Conservation (phyloP, 2,888 invertebrate species). For the Eurytoma adleriae region DNA sequence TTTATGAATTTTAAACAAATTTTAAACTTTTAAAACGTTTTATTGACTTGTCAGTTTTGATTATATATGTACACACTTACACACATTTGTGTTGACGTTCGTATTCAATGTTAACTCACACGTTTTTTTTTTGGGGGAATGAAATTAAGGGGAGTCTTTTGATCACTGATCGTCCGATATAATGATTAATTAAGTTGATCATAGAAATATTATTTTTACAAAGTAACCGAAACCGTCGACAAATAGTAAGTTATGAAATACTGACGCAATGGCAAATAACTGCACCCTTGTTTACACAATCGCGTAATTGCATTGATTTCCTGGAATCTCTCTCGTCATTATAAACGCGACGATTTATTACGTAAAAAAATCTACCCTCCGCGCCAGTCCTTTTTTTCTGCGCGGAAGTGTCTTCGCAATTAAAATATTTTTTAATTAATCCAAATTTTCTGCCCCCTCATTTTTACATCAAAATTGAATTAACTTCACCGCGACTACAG, state of each 20-base stretch:
- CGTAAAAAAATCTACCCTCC: neutral
- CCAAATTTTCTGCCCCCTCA: neutral
- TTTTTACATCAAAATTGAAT: neutral
- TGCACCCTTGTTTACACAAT: constrained; percentile 15
- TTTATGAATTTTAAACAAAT: no score
- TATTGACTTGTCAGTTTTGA: constrained; percentile 43
- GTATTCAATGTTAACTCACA: no score
- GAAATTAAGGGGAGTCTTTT: neutral
- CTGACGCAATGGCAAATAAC: constrained; percentile 28
- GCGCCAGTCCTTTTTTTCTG: no score
- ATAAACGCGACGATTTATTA: constrained; percentile 4
- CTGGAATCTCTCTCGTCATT: neutral
- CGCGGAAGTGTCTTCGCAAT: neutral
- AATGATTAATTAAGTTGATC: neutral
- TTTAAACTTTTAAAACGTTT: no score
- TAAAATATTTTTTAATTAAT: neutral
- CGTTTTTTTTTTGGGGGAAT: neutral
- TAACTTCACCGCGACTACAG: neutral
- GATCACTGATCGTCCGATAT: neutral
- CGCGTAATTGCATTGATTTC: constrained; percentile 21
- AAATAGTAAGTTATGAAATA: constrained; percentile 1
- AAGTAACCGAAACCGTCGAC: constrained; percentile 10
- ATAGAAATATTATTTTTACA: neutral
- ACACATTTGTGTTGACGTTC: no score
- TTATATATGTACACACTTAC: neutral